Conservation (phyloP, 2,888 invertebrate species). For the Trisateles emortualis region DNA sequence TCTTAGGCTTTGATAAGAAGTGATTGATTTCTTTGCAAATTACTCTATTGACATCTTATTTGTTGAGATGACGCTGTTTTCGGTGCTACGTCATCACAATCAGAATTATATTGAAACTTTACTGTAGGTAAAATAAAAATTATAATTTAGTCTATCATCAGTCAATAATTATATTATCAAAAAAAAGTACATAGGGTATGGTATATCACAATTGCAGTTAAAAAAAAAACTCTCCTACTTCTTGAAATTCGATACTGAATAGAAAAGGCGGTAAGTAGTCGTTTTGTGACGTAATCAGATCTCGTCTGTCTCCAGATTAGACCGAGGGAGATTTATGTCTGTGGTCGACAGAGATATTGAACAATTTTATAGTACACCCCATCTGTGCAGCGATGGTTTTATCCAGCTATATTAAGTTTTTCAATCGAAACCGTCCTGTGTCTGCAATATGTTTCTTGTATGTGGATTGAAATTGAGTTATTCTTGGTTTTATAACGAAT, state of each 20-base stretch:
- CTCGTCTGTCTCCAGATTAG: slow-evolving; percentile 44
- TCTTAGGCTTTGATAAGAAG: too few relatives aligned
- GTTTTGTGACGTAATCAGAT: slow-evolving; percentile 44
- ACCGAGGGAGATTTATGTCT: slow-evolving; percentile 44
- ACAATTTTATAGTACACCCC: slow-evolving; percentile 41
- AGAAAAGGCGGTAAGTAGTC: slow-evolving; percentile 31
- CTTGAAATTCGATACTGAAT: slow-evolving; percentile 15
- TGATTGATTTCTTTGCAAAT: too few relatives aligned
- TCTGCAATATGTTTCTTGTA: slow-evolving; percentile 5
- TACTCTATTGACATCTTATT: too few relatives aligned
- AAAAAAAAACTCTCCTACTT: neutral
- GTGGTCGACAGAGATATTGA: slow-evolving; percentile 42
- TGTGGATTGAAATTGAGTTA: slow-evolving; percentile 6
- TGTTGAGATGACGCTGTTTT: too few relatives aligned
- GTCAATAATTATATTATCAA: neutral
- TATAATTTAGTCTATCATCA: too few relatives aligned
- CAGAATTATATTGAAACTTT: too few relatives aligned
- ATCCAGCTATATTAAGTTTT: slow-evolving; percentile 29
- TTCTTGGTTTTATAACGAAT: neutral
- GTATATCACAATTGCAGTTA: neutral
- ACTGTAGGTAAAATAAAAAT: too few relatives aligned
- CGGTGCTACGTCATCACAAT: too few relatives aligned
- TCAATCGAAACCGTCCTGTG: slow-evolving; percentile 17
- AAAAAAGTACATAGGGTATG: neutral
- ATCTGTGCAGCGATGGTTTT: slow-evolving; percentile 32